Evolutionary conservation across 1,140 invertebrate species (phyloP).

Genomic region (Drosophila truncata): DNA sequence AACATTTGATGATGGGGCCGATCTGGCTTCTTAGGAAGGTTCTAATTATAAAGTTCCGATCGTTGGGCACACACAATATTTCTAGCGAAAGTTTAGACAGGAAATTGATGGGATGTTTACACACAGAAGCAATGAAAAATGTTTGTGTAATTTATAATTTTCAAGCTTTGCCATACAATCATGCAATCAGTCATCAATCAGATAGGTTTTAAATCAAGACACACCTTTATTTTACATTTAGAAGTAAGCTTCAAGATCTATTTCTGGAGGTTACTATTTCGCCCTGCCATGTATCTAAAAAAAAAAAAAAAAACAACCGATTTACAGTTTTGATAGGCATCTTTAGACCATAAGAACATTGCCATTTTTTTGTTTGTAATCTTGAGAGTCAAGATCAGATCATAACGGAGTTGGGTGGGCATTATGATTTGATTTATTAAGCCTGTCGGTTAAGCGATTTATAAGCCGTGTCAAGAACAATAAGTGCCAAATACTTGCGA

Average conservation of each 20-base stretch:
- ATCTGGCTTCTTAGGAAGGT: slow-evolving; percentile 20
- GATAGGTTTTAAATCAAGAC: slow-evolving; percentile 8
- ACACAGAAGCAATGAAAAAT: slow-evolving; percentile 28
- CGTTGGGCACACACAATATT: slow-evolving; percentile 11
- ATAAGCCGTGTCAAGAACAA: slow-evolving; percentile 34
- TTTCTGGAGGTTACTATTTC: slow-evolving; percentile 11
- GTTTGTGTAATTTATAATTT: slow-evolving; percentile 4
- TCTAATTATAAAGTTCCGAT: slow-evolving; percentile 42
- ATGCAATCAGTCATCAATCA: slow-evolving; percentile 21
- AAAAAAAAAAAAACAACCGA: no score
- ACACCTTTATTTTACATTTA: slow-evolving; percentile 22
- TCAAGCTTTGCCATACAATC: background rate
- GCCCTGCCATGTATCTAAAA: slow-evolving; percentile 2
- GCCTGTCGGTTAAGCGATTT: slow-evolving; percentile 46
- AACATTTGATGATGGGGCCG: slow-evolving; percentile 34
- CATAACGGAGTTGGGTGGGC: slow-evolving; percentile 3
- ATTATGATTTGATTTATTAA: slow-evolving; percentile 57
- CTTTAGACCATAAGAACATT: slow-evolving; percentile 21
- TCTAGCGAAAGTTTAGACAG: slow-evolving; percentile 38
- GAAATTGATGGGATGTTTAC: slow-evolving; percentile 42
- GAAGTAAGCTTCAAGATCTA: slow-evolving; percentile 4
- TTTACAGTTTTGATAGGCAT: slow-evolving; percentile 11
- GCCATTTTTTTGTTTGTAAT: slow-evolving; percentile 20
- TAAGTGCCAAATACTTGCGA: slow-evolving; percentile 45
- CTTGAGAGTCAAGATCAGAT: slow-evolving; percentile 3